Base-by-base conservation (phyloP, 1,140 invertebrate genomes). In the Dolichoris vasculosae region DNA sequence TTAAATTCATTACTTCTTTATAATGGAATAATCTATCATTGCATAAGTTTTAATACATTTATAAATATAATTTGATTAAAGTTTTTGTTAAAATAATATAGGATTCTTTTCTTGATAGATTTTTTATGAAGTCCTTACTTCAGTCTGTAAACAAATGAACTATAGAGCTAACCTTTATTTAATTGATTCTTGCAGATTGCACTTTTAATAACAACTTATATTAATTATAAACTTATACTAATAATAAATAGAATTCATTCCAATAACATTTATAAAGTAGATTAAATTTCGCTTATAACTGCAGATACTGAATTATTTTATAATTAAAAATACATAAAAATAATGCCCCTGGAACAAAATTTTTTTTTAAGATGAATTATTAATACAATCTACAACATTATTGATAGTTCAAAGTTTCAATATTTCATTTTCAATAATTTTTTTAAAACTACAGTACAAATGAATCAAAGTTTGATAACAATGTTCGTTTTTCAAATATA, bases 131-230 rank as follows among this genome's bases (percentile, higher is more conserved):
- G n/a, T n/a, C n/a, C n/a, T n/a, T 43, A 38, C 13, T 73, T 43
- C 38, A 43, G 40, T 23, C 30, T n/a, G 23, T 73, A 73, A 73
- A 43, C 69, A 73, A 73, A 73, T 73, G 38, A 73, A 38, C 69
- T 43, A 13, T 1, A 43, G 38, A 43, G 69, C 38, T 8, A 73
- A 38, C 6, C 69, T 73, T 43, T 40, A 26, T 8, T 40, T n/a
- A 23, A 6, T 35, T 35, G 35, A 6, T 26, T 43, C 40, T 26
- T 43, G 69, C 43, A n/a, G 69, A 73, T 43, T 26, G 23, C 38
- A 9, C 26, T 73, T 73, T 73, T n/a, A n/a, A n/a, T n/a, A n/a
- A n/a, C n/a, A n/a, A n/a, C n/a, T n/a, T n/a, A n/a, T n/a, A n/a
- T n/a, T n/a, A n/a, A n/a, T n/a, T n/a, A n/a, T n/a, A n/a, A n/a